Base-by-base conservation (phyloP, 2,797 vertebrate genomes). In the Coccyzus lansbergi region DNA sequence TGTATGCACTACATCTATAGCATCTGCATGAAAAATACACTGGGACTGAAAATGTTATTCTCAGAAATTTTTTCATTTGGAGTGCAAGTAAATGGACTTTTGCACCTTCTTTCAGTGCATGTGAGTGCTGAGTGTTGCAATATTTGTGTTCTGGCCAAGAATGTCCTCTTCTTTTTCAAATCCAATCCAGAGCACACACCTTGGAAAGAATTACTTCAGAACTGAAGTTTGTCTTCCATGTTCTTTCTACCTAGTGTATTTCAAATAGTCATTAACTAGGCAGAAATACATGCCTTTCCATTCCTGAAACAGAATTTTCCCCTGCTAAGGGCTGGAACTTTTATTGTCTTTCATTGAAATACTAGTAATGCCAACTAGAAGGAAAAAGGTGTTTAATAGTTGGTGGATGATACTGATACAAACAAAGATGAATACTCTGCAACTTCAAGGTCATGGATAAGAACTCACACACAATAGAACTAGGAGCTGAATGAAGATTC, bases 121-220 rank as follows among this genome's bases (percentile, higher is more conserved):
- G 44, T 44, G 59, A 55, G 21, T 36, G 29, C 56, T 69, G 29
- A 63, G 15, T 64, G 36, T 55, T 31, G 5, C 15, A 82, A 31
- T 10, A 25, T 74, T 31, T 72, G 5, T 69, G 25, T n/a, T 56
- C 4, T 6, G 18, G 22, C 55, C 33, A 71, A 71, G 12, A 79
- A 34, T 0, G 0, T 13, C 9, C 3, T 5, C 10, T 69, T 52
- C 40, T 68, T 63, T 55, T 40, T 77, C 15, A 44, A 19, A 2
- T 46, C 28, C 60, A 56, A 53, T 9, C 19, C 46, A 56, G 65
- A 75, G 9, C 14, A 55, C 31, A 52, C 4, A 62, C 3, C 5
- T 38, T 56, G 34, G 60, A 64, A 83, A 28, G 5, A n/a, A n/a
- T n/a, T 25, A 84, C 79, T 75, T 75, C 44, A 68, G 49, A 81